Percentiles rank a stretch among this genome's conserved stretches.
Conservation (phyloP, 2,797 vertebrate genomes). For the Scolopax bukidnonensis region DNA sequence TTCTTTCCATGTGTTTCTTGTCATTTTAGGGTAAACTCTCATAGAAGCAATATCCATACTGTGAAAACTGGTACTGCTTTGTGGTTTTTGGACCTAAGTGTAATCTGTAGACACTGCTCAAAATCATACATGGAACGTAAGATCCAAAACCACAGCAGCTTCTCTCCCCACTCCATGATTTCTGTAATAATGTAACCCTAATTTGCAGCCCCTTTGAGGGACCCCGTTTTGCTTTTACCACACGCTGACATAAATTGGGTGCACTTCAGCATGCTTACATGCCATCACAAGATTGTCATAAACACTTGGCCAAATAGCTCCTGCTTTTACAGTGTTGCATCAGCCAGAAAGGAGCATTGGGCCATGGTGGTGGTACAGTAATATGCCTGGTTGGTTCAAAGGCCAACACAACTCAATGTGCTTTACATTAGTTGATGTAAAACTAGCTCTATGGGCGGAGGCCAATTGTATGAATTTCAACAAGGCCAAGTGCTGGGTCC, state of each 20-base stretch:
- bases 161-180: background rate
- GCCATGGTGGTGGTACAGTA: background rate
- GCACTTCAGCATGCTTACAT: background rate
- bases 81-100: background rate
- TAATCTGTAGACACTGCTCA: background rate
- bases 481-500: background rate
- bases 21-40: background rate
- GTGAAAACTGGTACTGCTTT: background rate
- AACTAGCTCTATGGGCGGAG: background rate
- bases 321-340: background rate
- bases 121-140: background rate
- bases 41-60: background rate
- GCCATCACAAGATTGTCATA: background rate
- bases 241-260: background rate
- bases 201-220: background rate
- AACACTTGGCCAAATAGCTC: background rate
- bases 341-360: background rate
- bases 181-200: background rate
- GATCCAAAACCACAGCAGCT: background rate
- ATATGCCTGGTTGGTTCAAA: rapidly evolving
- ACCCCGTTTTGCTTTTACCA: background rate
- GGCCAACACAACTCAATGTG: background rate
- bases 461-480: background rate
- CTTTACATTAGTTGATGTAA: background rate
- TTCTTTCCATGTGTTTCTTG: background rate